These are phyloP conservation scores for Scarus forsteni DNA, from an alignment of 2,797 vertebrate genomes.

Conservation along the genomic window DNA sequence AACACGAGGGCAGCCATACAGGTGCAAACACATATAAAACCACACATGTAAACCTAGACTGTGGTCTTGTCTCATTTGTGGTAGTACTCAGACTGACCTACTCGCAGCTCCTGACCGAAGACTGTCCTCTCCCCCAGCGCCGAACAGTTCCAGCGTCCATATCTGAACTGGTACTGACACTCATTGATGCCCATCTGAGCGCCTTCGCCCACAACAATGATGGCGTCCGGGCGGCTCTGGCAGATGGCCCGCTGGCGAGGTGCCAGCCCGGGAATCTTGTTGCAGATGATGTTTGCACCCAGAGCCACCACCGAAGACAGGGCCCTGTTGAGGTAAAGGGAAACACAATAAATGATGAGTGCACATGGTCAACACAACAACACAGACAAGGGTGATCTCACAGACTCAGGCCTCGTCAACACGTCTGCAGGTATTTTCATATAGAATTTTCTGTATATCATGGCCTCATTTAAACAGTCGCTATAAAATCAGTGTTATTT, in stretches of 20 bases:
- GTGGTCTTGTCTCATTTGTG: slow-evolving; percentile 17
- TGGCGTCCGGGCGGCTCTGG: slow-evolving; percentile 99
- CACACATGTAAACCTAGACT: slow-evolving; percentile 19
- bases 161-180: slow-evolving; percentile 99
- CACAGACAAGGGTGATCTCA: slow-evolving; percentile 30
- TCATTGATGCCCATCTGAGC: slow-evolving; percentile 99
- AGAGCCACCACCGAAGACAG: slow-evolving; percentile 99
- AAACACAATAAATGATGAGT: slow-evolving; percentile 41
- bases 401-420: slow-evolving; percentile 16
- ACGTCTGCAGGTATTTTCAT: too few relatives aligned
- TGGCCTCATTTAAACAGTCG: too few relatives aligned
- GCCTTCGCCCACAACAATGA: slow-evolving; percentile 98
- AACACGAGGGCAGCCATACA: slow-evolving; percentile 2
- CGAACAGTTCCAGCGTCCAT: slow-evolving; percentile 99
- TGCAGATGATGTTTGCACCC: slow-evolving; percentile 99
- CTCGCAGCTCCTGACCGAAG: slow-evolving; percentile 99
- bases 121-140: slow-evolving; percentile 98
- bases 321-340: slow-evolving; percentile 85
- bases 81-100: slow-evolving; percentile 84
- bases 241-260: slow-evolving; percentile 98
- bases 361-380: slow-evolving; percentile 12
- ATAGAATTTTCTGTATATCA: too few relatives aligned
- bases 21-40: not conserved
- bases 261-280: slow-evolving; percentile 99
- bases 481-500: too few relatives aligned